A percentile compares a stretch with the other conserved stretches of the same genome.
Evolutionary conservation across 2,797 vertebrate genomes (phyloP).

Genomic region (Simalia tracyae): DNA sequence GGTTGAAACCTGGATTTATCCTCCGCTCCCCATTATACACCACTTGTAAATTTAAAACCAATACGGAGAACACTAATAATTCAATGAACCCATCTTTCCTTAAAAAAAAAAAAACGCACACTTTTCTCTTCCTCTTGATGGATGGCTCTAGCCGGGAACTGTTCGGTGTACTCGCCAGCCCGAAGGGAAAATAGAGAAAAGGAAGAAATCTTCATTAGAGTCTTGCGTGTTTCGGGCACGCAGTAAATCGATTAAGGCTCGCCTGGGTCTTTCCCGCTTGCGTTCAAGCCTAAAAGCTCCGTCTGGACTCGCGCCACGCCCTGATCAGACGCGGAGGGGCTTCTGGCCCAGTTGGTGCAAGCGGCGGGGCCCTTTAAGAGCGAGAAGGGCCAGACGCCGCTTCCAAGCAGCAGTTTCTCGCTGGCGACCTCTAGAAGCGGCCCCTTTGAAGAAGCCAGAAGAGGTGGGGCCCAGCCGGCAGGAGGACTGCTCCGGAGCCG

Average conservation of each 20-base stretch:
- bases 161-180: background rate
- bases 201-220: background rate
- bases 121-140: background rate
- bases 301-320: no score
- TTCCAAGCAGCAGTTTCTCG: conserved; percentile 10
- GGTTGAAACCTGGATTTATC: background rate
- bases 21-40: background rate
- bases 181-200: background rate
- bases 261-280: background rate
- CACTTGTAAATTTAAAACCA: background rate
- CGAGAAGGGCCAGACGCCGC: rapidly evolving
- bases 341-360: background rate
- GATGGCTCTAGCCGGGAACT: background rate
- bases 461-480: background rate
- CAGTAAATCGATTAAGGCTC: background rate
- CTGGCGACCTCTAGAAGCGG: conserved; percentile 41
- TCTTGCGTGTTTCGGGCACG: background rate
- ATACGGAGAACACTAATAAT: background rate
- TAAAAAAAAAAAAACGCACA: background rate
- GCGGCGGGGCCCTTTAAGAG: background rate
- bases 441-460: background rate
- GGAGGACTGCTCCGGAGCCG: conserved; percentile 42
- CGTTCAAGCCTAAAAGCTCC: background rate
- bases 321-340: background rate
- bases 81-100: background rate